Evolutionary conservation across 2,888 invertebrate genomes (phyloP), one percentile per base, ranked within the genome.

Genomic region (Gandaritis pyraliata): DNA sequence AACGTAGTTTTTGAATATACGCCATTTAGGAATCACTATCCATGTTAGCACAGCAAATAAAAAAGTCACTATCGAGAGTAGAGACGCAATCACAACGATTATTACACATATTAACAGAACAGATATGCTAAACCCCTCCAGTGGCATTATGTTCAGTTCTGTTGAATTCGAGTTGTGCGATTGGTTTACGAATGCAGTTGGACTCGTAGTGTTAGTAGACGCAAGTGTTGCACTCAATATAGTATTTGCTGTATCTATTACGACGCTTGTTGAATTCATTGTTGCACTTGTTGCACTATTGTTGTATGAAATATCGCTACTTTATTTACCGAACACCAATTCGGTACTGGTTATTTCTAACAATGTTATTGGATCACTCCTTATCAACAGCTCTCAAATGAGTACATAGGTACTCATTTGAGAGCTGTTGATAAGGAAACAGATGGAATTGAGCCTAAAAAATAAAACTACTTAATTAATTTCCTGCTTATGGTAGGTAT

Each of bases 21-120:
- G 59, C 59, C 53, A 59, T 23, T 43, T 48, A 2, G 53, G 49
- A 3, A 60, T 45, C 36, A 54, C 12, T 45, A 15, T 48, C 59
- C 59, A 60, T 15, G 49, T 49, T 54, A 30, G 12, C 18, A 59
- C 15, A 52, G 53, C 43, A 15, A 23, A 49, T 6, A 43, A 0
- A 36, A 59, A 46, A 36, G 53, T 54, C 1, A 33, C 4, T 12
- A 43, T 8, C 8, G 53, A 36, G 2, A 59, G 13, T 3, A 54
- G 2, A 36, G 29, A 51, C 5, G 45, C 36, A 13, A 36, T 11
- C 18, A 46, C 15, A 30, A 0, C 2, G 5, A 41, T 41, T 3
- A 13, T n/a, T 30, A 16, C 2, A 48, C 13, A 16, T 30, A 41
- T 7, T 29, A 43, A n/a, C 13, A 56, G 2, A 15, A 48, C 16